These are phyloP conservation scores for Habropoda laboriosa DNA, from an alignment of 1,140 invertebrate species.

Conservation along the genomic window DNA sequence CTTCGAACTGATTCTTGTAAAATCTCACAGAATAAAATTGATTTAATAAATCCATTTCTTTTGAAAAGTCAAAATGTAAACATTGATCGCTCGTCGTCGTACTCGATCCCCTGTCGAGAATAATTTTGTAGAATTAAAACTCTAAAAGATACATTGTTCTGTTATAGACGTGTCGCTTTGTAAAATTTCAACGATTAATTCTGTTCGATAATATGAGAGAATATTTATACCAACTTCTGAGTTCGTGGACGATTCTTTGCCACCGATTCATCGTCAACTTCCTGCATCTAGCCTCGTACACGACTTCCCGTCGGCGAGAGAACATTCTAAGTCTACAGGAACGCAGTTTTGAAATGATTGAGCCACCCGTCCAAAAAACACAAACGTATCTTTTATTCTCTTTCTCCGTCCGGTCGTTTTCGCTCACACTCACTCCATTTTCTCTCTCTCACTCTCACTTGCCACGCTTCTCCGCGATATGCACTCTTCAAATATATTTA, in stretches of 20 bases:
- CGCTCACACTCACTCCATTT: slow-evolving; percentile 32
- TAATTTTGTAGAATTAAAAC: neutral
- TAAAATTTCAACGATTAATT: no score
- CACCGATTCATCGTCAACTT: neutral
- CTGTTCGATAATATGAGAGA: no score
- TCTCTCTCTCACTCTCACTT: slow-evolving; percentile 18
- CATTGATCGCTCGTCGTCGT: neutral
- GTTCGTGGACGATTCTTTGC: neutral
- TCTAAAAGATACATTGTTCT: neutral
- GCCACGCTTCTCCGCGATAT: slow-evolving; percentile 51
- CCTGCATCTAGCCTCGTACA: neutral
- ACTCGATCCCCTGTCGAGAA: neutral
- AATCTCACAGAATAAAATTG: neutral
- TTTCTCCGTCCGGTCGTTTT: slow-evolving; percentile 27
- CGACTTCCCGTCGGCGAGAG: neutral
- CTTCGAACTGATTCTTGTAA: neutral
- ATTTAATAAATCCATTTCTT: no score
- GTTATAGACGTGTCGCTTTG: no score
- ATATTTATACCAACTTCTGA: neutral
- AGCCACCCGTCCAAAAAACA: slow-evolving; percentile 54
- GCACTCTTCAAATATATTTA: slow-evolving; percentile 66
- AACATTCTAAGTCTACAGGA: slow-evolving; percentile 29
- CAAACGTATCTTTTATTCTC: slow-evolving; percentile 64
- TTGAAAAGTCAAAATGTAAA: no score
- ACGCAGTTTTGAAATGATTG: slow-evolving; percentile 47